Percentiles rank a stretch among this genome's conserved stretches.
phyloP scores from a whole-genome alignment of 2,797 vertebrate genomes.

The Toxotes lorentzi region DNA sequence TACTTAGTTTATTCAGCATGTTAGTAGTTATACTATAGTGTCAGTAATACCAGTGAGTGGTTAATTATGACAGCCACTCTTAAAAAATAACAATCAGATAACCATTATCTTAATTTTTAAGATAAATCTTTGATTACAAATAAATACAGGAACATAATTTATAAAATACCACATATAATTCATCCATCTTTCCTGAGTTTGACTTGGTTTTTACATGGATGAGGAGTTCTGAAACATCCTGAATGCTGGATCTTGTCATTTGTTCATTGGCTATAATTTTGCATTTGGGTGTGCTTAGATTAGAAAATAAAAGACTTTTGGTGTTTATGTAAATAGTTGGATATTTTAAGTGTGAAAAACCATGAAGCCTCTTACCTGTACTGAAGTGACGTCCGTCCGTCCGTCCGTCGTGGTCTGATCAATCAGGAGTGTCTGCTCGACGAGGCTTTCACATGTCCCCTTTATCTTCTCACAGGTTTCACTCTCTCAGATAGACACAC shows the following conservation, averaged over 20 bases:
- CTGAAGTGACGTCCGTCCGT: slow-evolving; percentile 26
- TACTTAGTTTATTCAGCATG: neutral
- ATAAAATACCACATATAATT: neutral
- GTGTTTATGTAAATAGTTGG: neutral
- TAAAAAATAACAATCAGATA: neutral
- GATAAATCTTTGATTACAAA: neutral
- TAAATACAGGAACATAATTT: neutral
- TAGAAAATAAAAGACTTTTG: neutral
- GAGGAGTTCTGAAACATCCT: neutral
- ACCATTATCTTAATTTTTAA: neutral
- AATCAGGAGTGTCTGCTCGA: slow-evolving; percentile 63
- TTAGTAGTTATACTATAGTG: neutral
- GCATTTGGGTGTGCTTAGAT: neutral
- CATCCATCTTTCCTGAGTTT: neutral
- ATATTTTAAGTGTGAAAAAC: neutral
- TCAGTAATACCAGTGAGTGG: neutral
- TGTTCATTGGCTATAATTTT: neutral
- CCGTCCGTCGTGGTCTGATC: slow-evolving; percentile 42
- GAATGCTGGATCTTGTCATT: neutral
- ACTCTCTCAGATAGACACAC: neutral
- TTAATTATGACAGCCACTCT: neutral
- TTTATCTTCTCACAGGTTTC: slow-evolving; percentile 65
- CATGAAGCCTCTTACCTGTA: slow-evolving; percentile 62
- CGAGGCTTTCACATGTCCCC: neutral
- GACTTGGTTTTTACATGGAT: neutral